Conservation (phyloP, 2,888 invertebrate genomes). For the Diarsia dahlii region DNA sequence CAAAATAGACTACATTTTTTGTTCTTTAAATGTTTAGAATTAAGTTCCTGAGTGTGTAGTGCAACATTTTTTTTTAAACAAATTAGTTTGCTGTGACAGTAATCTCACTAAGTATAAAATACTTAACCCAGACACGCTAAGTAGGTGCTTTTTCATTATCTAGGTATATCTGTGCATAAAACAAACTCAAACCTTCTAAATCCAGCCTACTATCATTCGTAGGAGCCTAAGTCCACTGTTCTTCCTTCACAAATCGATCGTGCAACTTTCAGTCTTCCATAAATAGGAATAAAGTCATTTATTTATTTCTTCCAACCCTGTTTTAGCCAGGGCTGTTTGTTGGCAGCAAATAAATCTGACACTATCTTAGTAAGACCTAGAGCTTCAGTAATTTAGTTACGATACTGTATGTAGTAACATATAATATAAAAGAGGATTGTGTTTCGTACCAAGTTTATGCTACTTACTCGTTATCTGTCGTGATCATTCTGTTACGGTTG, state of each 20-base stretch:
- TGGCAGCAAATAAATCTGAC: conserved; percentile 48
- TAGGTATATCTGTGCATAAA: too few species aligned
- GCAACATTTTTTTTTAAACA: too few species aligned
- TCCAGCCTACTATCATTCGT: too few species aligned
- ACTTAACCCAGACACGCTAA: too few species aligned
- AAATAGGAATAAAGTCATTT: conserved; percentile 44
- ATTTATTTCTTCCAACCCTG: conserved; percentile 32
- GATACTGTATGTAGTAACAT: conserved; percentile 28
- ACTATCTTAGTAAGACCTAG: conserved; percentile 43
- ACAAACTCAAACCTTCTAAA: background rate
- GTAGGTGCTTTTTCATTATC: too few species aligned
- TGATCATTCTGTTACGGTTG: conserved; percentile 5
- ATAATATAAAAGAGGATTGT: conserved; percentile 36
- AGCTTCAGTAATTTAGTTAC: conserved; percentile 51
- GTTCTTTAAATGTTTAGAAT: too few species aligned
- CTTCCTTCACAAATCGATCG: conserved; percentile 14
- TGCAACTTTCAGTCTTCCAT: conserved; percentile 16
- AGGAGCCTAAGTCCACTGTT: background rate
- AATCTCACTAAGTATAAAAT: too few species aligned
- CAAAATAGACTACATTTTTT: too few species aligned
- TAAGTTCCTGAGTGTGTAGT: too few species aligned
- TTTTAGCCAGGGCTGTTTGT: background rate
- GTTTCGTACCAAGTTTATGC: conserved; percentile 27
- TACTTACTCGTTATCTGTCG: conserved; percentile 18
- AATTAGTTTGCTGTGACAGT: too few species aligned